Evolutionary conservation across 2,797 vertebrate genomes (phyloP), one percentile per base, ranked within the genome.

Genomic region (Echeneis naucrates): DNA sequence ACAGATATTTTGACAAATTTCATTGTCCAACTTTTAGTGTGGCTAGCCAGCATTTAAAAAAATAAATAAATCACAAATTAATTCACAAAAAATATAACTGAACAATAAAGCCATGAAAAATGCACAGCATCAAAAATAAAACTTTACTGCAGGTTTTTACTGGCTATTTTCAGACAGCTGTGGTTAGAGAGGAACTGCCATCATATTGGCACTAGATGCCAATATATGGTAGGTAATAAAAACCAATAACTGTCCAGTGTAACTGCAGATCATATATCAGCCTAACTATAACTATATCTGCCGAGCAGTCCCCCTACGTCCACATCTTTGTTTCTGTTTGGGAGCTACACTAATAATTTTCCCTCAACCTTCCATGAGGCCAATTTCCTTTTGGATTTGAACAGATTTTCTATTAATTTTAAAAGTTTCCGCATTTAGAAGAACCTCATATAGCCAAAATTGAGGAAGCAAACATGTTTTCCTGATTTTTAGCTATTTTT

Each of bases 181-280:
- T 51, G 72, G 78, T 86, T 77, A 78, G 67, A 78, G 80, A 73
- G 80, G 52, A 82, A 75, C 62, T 74, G 73, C 71, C 51, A 67
- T 87, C 78, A 76, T 84, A 84, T 83, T 84, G 86, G 75, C 71
- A 72, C 72, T 56, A 55, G 52, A 82, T 79, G 76, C 55, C 77
- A 82, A 85, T 81, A 87, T 83, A 81, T 75, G 75, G 83, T 71
- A 53, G 56, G 68, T 44, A 68, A 89, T 85, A 82, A 87, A 84
- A 79, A 78, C 68, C 64, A 86, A 74, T 85, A 76, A 84, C 65
- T 65, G 57, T 42, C 23, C 3, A 0, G 40, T 65, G 60, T 70
- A 61, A 77, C 69, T 58, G 72, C 56, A 40, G 51, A 80, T 67
- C 58, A 77, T 78, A 81, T 68, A 85, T 78, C 71, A 75, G 35